These are phyloP conservation scores for Troglohyphantes excavatus DNA, from an alignment of 2,888 invertebrate species.

Conservation along the genomic window DNA sequence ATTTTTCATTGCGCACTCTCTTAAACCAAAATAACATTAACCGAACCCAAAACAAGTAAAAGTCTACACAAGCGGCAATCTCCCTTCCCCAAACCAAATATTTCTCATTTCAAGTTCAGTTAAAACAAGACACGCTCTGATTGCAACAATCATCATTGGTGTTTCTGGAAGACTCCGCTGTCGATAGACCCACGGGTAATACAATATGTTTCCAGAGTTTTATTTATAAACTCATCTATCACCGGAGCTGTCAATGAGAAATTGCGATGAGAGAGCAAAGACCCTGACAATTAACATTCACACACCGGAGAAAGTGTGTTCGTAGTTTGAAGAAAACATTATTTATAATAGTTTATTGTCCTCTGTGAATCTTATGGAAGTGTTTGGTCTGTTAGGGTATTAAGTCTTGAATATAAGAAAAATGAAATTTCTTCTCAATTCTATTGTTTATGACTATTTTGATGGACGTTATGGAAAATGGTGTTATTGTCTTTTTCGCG, in stretches of 20 bases:
- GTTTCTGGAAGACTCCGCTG: not conserved
- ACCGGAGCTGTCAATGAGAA: not conserved
- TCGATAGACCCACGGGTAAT: not conserved
- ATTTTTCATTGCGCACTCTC: no score
- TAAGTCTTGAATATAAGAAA: no score
- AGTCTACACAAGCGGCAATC: no score
- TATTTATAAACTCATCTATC: slow-evolving; percentile 40
- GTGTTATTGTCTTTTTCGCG: no score
- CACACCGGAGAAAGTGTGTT: not conserved
- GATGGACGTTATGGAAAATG: no score
- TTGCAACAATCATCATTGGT: slow-evolving; percentile 22
- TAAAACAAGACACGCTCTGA: slow-evolving; percentile 48
- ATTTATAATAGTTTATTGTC: not conserved
- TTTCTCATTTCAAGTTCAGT: slow-evolving; percentile 32
- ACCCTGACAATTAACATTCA: not conserved
- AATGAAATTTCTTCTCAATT: no score
- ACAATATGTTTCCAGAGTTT: slow-evolving; percentile 20
- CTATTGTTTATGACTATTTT: no score
- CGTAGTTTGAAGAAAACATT: not conserved
- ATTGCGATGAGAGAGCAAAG: slow-evolving; percentile 27
- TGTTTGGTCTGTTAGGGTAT: not conserved
- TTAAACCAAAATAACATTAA: no score
- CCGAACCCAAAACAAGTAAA: no score
- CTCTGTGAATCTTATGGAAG: not conserved
- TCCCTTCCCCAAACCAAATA: no score